Conservation (phyloP, 2,888 invertebrate genomes). For the Zygaena filipendulae region DNA sequence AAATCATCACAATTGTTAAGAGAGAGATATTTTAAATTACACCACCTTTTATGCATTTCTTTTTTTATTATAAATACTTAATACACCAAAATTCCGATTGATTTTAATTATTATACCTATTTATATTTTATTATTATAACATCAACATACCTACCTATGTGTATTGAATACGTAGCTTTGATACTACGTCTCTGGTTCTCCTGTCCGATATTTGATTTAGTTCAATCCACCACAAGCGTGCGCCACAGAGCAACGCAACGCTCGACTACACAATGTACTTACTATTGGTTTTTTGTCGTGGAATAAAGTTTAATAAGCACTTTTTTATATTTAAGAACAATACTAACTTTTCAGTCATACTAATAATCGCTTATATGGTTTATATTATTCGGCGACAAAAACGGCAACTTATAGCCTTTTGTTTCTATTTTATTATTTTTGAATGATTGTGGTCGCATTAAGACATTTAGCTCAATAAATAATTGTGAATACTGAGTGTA, state of each 20-base stretch:
- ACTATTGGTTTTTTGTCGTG: constrained; percentile 30
- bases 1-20: constrained; percentile 66
- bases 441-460: constrained; percentile 49
- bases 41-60: constrained; percentile 25
- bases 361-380: too few species aligned
- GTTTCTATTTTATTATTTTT: constrained; percentile 41
- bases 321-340: constrained; percentile 5
- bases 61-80: too few species aligned
- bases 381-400: constrained; percentile 25
- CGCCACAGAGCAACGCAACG: too few species aligned
- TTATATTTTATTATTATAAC: too few species aligned
- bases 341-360: neutral
- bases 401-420: constrained; percentile 36
- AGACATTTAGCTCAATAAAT: constrained; percentile 36
- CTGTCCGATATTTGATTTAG: constrained; percentile 29
- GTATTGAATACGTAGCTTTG: constrained; percentile 24
- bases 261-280: constrained; percentile 30
- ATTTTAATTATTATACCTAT: too few species aligned
- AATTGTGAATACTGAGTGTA: constrained; percentile 48
- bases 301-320: constrained; percentile 18
- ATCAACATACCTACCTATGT: too few species aligned
- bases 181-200: constrained; percentile 30
- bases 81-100: too few species aligned
- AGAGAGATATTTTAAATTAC: constrained; percentile 31
- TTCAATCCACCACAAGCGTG: constrained; percentile 27